A percentile compares a stretch with the other conserved stretches of the same genome.
These are phyloP conservation scores for Drosophila meridionalis DNA, from an alignment of 2,888 invertebrate genomes.

Conservation along the genomic window DNA sequence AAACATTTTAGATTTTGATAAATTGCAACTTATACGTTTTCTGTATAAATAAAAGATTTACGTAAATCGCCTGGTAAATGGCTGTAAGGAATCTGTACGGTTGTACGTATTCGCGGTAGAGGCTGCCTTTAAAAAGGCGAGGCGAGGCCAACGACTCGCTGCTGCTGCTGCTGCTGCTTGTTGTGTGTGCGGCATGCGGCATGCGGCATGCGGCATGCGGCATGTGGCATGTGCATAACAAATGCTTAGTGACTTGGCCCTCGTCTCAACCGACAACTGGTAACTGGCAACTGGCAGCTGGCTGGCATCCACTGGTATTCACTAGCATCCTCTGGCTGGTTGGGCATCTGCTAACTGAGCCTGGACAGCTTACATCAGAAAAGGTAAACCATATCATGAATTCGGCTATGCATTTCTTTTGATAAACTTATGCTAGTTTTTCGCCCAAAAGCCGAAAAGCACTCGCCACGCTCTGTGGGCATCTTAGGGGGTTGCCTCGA, in stretches of 20 bases:
- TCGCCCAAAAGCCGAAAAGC: conserved; percentile 28
- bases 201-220: conserved; percentile 16
- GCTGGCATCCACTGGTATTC: conserved; percentile 6
- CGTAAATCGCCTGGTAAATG: conserved; percentile 81
- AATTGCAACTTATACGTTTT: conserved; percentile 82
- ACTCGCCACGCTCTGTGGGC: conserved; percentile 6
- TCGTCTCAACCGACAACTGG: conserved; percentile 48
- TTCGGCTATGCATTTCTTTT: conserved; percentile 67
- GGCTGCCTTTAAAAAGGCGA: conserved; percentile 9
- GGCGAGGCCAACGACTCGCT: conserved; percentile 41
- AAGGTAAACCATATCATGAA: conserved; percentile 76
- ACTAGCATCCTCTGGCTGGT: conserved; percentile 1
- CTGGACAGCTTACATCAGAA: conserved; percentile 54
- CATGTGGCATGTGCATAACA: conserved; percentile 69
- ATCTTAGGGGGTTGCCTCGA: conserved; percentile 2
- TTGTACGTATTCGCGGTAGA: conserved; percentile 50
- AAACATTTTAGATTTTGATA: conserved; percentile 82
- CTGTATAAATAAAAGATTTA: conserved; percentile 81
- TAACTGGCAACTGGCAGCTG: conserved; percentile 38
- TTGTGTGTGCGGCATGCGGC: conserved; percentile 26
- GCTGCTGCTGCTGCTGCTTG: conserved; percentile 4
- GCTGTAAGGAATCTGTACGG: conserved; percentile 78
- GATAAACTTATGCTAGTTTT: conserved; percentile 41
- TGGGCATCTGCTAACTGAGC: conserved; percentile 60
- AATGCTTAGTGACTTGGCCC: conserved; percentile 74